phyloP scores from a whole-genome alignment of 2,113 vertebrate species.

The Caracal caracal region DNA sequence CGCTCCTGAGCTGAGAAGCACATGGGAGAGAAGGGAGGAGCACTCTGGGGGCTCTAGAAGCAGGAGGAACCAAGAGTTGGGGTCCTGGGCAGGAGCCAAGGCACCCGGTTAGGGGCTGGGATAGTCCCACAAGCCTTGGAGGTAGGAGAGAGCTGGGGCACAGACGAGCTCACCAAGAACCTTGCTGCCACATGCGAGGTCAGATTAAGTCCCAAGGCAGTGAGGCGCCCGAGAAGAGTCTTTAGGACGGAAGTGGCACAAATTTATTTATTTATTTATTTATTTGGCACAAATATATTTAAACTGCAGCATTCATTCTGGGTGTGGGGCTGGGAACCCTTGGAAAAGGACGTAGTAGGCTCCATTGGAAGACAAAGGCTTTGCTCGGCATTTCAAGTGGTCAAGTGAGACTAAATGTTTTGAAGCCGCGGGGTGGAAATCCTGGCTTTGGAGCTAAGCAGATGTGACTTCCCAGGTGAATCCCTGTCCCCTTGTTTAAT shows the following conservation, averaged over 20 bases:
- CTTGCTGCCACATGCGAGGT: no score
- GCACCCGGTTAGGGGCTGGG: background rate
- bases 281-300: background rate
- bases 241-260: background rate
- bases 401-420: no score
- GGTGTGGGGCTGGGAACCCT: background rate
- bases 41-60: rapidly evolving
- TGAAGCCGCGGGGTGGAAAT: rapidly evolving
- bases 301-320: background rate
- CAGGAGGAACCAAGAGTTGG: background rate
- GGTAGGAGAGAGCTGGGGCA: background rate
- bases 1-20: background rate
- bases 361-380: background rate
- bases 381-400: background rate
- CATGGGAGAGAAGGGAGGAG: background rate
- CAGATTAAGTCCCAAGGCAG: background rate
- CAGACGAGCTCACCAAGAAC: no score
- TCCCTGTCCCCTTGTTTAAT: background rate
- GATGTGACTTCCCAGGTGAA: rapidly evolving
- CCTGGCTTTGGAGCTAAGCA: background rate
- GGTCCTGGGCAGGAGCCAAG: rapidly evolving
- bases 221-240: no score
- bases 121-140: background rate
- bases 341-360: rapidly evolving
- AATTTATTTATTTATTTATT: background rate